Percentiles rank a stretch among this genome's conserved stretches.
phyloP scores from a whole-genome alignment of 2,888 invertebrate species.

The Acanthacorydalis orientalis region DNA sequence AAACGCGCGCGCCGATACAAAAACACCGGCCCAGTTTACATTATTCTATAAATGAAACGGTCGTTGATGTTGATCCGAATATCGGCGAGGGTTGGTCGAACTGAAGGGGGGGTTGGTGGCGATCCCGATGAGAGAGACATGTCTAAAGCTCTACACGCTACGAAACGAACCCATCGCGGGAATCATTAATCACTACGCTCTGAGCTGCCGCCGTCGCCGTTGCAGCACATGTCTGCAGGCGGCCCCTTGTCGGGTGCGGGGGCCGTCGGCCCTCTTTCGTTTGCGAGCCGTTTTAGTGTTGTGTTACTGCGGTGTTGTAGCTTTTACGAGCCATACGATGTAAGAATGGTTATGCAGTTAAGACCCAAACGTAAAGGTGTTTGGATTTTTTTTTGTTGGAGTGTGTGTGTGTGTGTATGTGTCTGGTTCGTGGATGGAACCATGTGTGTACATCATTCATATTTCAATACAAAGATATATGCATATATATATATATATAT shows the following conservation, averaged over 20 bases:
- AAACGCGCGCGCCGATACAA: neutral
- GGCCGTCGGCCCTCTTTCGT: too few species aligned
- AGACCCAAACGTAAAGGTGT: too few species aligned
- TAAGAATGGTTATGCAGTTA: too few species aligned
- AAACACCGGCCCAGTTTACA: neutral
- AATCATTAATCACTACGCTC: constrained; percentile 26
- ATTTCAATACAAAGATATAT: too few species aligned
- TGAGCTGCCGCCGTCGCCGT: neutral
- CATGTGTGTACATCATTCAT: too few species aligned
- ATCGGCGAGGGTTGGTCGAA: constrained; percentile 1
- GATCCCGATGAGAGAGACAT: constrained; percentile 18
- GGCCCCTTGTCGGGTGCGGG: too few species aligned
- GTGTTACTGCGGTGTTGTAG: neutral
- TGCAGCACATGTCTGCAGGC: too few species aligned
- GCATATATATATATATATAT: too few species aligned
- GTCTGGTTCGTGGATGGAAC: too few species aligned
- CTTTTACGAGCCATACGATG: too few species aligned
- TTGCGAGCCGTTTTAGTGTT: neutral
- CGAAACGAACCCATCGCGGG: constrained; percentile 24
- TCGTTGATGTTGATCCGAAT: neutral
- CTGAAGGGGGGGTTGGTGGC: constrained; percentile 1
- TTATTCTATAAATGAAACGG: neutral
- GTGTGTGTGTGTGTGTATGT: too few species aligned
- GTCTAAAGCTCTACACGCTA: constrained; percentile 27
- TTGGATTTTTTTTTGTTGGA: too few species aligned